Evolutionary conservation across 2,113 vertebrate species (phyloP).

Genomic region (Melanerpes aurifrons): DNA sequence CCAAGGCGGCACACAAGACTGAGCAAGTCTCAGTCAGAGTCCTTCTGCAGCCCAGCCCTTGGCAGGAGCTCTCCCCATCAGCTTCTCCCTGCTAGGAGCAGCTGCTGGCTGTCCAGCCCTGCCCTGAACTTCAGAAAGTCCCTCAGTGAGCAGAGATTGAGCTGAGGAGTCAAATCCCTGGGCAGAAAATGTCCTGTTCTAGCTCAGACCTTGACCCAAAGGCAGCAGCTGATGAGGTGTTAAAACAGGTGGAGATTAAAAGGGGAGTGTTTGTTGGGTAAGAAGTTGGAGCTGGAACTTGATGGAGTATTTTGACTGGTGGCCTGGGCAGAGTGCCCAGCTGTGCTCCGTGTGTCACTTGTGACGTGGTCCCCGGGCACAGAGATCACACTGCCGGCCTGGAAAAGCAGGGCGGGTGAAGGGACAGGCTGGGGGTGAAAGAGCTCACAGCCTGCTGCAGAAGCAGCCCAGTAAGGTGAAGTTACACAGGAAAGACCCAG

Average conservation of each 20-base stretch:
- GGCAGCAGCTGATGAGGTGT: background rate
- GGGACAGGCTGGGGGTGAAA: background rate
- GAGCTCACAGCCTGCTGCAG: rapidly evolving
- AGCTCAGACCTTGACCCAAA: background rate
- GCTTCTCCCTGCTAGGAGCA: no score
- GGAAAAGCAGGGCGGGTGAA: background rate
- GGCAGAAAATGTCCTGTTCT: no score
- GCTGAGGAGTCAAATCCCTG: no score
- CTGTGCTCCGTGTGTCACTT: background rate
- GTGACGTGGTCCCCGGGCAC: background rate
- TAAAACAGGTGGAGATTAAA: background rate
- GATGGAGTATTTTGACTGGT: background rate
- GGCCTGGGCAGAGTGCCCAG: background rate
- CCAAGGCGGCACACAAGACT: no score
- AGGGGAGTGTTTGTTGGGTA: background rate
- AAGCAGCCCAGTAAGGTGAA: background rate
- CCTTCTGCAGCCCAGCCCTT: no score
- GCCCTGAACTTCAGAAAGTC: no score
- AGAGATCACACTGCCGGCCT: background rate
- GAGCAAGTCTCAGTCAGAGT: no score
- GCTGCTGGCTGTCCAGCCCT: no score
- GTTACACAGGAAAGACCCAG: background rate
- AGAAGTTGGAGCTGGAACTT: background rate
- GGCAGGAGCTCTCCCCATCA: no score
- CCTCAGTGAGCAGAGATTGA: no score